A percentile compares a stretch with the other conserved stretches of the same genome.
These are phyloP conservation scores for Phenganax subtilis DNA, from an alignment of 92 coral and sea anemone species.

Conservation along the genomic window DNA sequence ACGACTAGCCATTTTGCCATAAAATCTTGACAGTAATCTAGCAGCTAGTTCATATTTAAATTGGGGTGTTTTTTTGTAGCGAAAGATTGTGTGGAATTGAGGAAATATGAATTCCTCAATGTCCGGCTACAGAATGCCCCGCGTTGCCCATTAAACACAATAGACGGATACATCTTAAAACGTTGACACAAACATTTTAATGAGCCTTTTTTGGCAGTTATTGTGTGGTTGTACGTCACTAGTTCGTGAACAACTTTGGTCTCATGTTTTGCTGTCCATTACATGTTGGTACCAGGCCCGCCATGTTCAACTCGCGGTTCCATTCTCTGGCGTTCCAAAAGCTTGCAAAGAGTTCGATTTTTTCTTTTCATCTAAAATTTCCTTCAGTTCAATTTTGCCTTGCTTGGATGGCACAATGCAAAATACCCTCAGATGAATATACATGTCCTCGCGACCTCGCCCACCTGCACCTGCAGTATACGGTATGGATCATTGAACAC, in stretches of 20 bases:
- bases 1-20: too few relatives aligned
- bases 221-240: too few relatives aligned
- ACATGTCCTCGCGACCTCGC: background rate
- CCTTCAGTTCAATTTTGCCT: conserved; percentile 16
- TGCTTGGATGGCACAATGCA: conserved; percentile 16
- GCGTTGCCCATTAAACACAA: background rate
- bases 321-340: background rate
- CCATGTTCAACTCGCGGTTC: background rate
- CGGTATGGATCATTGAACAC: background rate
- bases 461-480: conserved; percentile 3
- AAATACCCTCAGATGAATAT: conserved; percentile 13
- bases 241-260: too few relatives aligned
- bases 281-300: too few relatives aligned
- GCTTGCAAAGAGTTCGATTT: conserved; percentile 30
- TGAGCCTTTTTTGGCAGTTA: too few relatives aligned
- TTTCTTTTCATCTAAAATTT: conserved; percentile 17
- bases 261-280: too few relatives aligned
- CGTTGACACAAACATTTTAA: background rate
- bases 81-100: too few relatives aligned
- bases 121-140: background rate
- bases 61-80: too few relatives aligned
- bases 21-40: too few relatives aligned
- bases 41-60: too few relatives aligned
- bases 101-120: background rate
- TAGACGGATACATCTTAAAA: background rate